Percentiles rank a stretch among this genome's conserved stretches.
Evolutionary conservation across 2,797 vertebrate genomes (phyloP).

Genomic region (Muscicapa comitata): DNA sequence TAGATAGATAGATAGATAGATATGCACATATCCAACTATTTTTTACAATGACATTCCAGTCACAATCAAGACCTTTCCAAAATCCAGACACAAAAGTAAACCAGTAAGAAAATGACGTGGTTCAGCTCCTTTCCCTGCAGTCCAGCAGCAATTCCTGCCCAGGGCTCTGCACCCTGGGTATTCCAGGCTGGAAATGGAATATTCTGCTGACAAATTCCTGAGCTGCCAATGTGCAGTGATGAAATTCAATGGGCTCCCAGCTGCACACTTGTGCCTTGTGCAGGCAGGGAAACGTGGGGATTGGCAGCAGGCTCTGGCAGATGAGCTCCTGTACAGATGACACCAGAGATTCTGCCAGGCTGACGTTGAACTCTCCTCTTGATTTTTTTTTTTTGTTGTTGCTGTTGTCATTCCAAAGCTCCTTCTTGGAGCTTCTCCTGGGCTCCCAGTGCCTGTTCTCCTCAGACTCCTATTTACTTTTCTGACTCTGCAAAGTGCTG

Average conservation of each 20-base stretch:
- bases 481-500: background rate
- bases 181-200: background rate
- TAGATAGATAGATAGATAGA: no score
- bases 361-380: background rate
- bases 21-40: background rate
- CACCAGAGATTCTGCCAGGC: constrained; percentile 38
- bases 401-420: background rate
- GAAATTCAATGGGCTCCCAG: constrained; percentile 35
- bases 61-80: background rate
- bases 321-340: constrained; percentile 46
- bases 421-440: background rate
- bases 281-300: background rate
- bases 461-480: background rate
- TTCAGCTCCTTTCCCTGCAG: background rate
- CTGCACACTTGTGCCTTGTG: constrained; percentile 29
- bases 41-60: background rate
- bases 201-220: constrained; percentile 35
- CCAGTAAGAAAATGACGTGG: rapidly evolving
- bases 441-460: background rate
- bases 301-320: constrained; percentile 52
- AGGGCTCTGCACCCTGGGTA: background rate
- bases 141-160: background rate
- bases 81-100: background rate
- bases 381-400: background rate
- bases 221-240: constrained; percentile 14